These are phyloP conservation scores for Argyrosomus regius DNA, from an alignment of 2,797 vertebrate genomes.

Conservation along the genomic window DNA sequence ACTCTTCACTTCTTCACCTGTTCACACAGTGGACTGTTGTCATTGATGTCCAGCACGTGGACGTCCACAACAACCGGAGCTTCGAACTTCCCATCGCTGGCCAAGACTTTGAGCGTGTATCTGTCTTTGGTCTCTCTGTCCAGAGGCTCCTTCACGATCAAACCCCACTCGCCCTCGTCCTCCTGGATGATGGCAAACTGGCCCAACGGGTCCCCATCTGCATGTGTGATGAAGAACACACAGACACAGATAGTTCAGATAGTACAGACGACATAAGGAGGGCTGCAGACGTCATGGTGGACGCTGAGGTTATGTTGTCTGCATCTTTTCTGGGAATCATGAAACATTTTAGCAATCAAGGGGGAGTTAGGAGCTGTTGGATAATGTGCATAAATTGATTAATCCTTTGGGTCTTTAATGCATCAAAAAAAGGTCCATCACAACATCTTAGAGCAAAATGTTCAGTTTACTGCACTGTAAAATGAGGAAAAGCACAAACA, in stretches of 20 bases:
- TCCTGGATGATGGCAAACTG: slow-evolving; percentile 91
- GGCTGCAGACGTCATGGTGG: no score
- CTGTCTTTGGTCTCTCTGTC: slow-evolving; percentile 92
- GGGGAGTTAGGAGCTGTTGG: not conserved
- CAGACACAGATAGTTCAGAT: not conserved
- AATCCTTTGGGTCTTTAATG: no score
- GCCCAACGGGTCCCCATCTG: slow-evolving; percentile 93
- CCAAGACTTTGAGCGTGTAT: slow-evolving; percentile 90
- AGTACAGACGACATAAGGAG: not conserved
- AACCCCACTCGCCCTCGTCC: slow-evolving; percentile 89
- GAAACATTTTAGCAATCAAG: not conserved
- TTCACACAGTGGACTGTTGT: slow-evolving; percentile 95
- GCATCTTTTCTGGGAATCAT: not conserved
- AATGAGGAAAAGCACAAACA: no score
- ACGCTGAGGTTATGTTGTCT: not conserved
- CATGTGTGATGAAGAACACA: not conserved
- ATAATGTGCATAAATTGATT: no score
- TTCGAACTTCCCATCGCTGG: slow-evolving; percentile 95
- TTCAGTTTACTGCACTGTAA: no score
- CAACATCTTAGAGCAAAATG: no score
- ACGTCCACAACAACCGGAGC: slow-evolving; percentile 89
- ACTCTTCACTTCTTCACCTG: slow-evolving; percentile 85
- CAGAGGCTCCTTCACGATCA: slow-evolving; percentile 90
- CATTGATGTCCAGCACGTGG: slow-evolving; percentile 95
- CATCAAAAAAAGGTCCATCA: no score